Evolutionary conservation across 2,113 vertebrate species (phyloP), one percentile per base, ranked within the genome.

Genomic region (Lagopus muta): DNA sequence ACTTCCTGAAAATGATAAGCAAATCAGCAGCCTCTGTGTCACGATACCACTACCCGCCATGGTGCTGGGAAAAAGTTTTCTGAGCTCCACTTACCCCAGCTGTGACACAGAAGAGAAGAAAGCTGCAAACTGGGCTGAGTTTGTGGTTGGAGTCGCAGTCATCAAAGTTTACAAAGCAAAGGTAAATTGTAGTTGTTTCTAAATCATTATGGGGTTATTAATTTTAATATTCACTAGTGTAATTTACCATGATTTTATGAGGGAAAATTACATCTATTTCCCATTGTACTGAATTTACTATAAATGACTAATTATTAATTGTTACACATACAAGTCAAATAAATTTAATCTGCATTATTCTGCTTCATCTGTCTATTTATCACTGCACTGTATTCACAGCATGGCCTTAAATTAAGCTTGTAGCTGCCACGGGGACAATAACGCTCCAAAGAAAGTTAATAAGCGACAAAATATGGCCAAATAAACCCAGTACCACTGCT

Each of bases 1-100:
- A 22, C 6, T 88, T 89, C 82, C 79, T 62, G 75, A 91, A 91
- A 95, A 70, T 19, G 76, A 77, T 76, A 21, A 82, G 21, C 12
- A 71, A 77, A 86, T 62, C 60, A 61, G 21, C 19, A 73, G 85
- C 9, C 1, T 20, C 32, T 47, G 36, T 1, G 1, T 38, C 0
- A 0, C n/a, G 38, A 16, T 67, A 27, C 6, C 0, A 0, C 86
- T 75, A 36, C 27, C 55, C 64, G 9, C 22, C 28, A 21, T 6
- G 11, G 14, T 40, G 85, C 50, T 34, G 64, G 82, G 85, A 62
- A 88, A 80, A 72, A 54, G 2, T 60, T 30, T 27, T 69, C 47
- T 70, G 86, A 92, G 57, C 11, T 8, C 17, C 65, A 74, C 7
- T 11, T 14, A 36, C n/a, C 13, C 69, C 90, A 81, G 34, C 64